Percentiles rank a stretch among this genome's conserved stretches.
These are phyloP conservation scores for Alcedo atthis DNA, from an alignment of 2,797 vertebrate species.

Conservation along the genomic window DNA sequence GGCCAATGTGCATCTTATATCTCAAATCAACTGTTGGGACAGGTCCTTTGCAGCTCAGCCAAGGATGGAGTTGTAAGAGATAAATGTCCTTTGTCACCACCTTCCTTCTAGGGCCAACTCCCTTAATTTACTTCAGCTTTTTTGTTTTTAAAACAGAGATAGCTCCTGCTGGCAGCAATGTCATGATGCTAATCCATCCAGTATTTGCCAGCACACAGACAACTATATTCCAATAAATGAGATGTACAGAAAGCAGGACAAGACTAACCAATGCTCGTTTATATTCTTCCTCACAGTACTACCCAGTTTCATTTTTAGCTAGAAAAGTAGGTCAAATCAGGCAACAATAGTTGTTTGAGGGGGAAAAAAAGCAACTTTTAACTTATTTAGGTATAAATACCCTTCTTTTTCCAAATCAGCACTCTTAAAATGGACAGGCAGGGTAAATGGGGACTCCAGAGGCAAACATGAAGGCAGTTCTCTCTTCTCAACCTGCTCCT, in stretches of 20 bases:
- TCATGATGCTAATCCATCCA: background rate
- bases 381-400: background rate
- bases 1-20: background rate
- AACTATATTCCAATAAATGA: background rate
- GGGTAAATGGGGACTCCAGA: background rate
- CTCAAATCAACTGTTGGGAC: background rate
- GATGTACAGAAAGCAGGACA: conserved; percentile 10
- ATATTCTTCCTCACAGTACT: background rate
- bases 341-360: background rate
- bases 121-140: background rate
- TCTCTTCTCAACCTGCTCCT: background rate
- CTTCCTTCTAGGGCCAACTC: background rate
- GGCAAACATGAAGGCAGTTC: background rate
- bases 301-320: conserved; percentile 9
- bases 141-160: background rate
- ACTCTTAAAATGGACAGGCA: background rate
- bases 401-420: background rate
- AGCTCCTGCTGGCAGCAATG: background rate
- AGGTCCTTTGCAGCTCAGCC: background rate
- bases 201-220: background rate
- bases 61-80: background rate
- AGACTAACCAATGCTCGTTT: background rate
- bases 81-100: background rate
- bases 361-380: background rate
- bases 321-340: conserved; percentile 45